Base-by-base conservation (phyloP, 2,888 invertebrate genomes). In the Sesia bembeciformis region DNA sequence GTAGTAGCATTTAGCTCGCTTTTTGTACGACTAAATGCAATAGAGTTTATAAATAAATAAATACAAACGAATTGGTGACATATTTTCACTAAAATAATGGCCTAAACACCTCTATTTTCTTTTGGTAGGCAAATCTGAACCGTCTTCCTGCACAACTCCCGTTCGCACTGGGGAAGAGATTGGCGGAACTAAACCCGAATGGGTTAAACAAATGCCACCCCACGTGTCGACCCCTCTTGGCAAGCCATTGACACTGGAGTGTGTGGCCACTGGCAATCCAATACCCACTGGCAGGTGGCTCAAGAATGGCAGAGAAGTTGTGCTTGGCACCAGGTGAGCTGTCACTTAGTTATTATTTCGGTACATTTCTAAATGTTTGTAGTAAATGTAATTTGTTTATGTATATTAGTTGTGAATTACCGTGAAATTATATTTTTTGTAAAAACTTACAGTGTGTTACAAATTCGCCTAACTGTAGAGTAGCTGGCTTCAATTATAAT, bases 181-280 rank as follows among this genome's bases (percentile, higher is more conserved):
- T 60, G 98, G 97, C 6, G 98, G 98, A 42, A 94, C 94, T 55
- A 96, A 96, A 72, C 98, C 98, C 0, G 97, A 97, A 74, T 98
- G 98, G 92, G 84, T 97, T 56, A 91, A 93, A 52, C 92, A 94
- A 55, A 86, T 98, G 57, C 93, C 94, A 6, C 92, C 94, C 6
- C 94, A 95, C 65, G 92, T 93, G 65, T 92, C 93, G 42, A 95
- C 95, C 4, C 97, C 97, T 4, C 91, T 95, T 58, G 96, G 97
- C 56, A 93, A 95, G 60, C 92, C 95, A 0, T 93, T 93, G 67
- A 94, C 94, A 0, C 85, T 98, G 56, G 95, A 96, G 78, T 98
- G 98, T 67, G 94, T 96, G 65, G 98, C 98, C 0, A 92, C 92
- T 39, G 98, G 98, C 58, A 97, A 95, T 79, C 98, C 98, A 0